Evolutionary conservation across 2,797 vertebrate species (phyloP).

Genomic region (Threskiornis aethiopicus): DNA sequence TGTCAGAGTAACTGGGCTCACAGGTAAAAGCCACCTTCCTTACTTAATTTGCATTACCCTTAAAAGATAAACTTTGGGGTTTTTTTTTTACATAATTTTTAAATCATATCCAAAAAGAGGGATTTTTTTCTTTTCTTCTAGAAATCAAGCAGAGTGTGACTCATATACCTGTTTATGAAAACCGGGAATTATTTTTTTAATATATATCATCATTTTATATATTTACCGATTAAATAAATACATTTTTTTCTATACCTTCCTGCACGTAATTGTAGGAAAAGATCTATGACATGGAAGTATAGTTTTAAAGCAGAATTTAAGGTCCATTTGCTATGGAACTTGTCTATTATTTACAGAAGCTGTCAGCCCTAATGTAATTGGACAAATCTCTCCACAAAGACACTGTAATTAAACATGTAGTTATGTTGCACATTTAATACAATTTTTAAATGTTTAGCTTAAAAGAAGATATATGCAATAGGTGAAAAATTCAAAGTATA

Average conservation of each 20-base stretch:
- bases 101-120: neutral
- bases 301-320: neutral
- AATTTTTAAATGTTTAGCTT: neutral
- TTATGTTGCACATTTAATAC: neutral
- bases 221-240: neutral
- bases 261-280: neutral
- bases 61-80: neutral
- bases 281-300: neutral
- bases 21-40: neutral
- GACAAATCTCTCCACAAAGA: neutral
- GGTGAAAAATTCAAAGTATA: neutral
- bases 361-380: neutral
- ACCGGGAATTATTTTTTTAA: neutral
- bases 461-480: neutral
- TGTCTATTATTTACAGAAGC: neutral
- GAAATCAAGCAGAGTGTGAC: neutral
- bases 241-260: neutral
- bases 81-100: neutral
- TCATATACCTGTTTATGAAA: neutral
- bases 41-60: neutral
- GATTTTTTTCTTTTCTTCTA: neutral
- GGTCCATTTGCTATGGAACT: neutral
- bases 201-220: neutral
- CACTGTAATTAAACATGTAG: neutral
- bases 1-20: neutral